phyloP scores from a whole-genome alignment of 2,797 vertebrate species.

The Ambastaia sidthimunki region DNA sequence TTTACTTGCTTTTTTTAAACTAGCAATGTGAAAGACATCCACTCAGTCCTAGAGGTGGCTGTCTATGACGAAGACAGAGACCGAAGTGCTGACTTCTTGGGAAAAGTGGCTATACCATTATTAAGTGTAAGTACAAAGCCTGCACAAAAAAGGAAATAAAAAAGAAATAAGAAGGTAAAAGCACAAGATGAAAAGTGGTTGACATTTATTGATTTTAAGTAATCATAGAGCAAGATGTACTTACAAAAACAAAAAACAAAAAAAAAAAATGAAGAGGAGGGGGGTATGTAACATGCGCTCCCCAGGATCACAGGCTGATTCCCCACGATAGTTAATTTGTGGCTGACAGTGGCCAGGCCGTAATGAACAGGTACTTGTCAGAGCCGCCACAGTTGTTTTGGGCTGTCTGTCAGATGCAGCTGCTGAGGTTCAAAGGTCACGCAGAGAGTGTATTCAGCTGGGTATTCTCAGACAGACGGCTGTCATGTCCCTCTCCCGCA shows the following conservation, averaged over 20 bases:
- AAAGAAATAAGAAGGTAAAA: background rate
- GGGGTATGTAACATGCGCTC: conserved; percentile 73
- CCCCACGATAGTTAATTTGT: conserved; percentile 99
- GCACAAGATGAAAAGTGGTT: conserved; percentile 25
- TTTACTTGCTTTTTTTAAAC: conserved; percentile 54
- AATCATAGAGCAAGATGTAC: conserved; percentile 76
- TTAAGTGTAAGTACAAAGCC: conserved; percentile 89
- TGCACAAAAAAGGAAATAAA: background rate
- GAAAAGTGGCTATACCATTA: conserved; percentile 95
- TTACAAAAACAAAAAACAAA: conserved; percentile 62
- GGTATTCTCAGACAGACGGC: conserved; percentile 98
- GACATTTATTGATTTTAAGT: conserved; percentile 63
- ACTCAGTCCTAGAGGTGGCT: conserved; percentile 95
- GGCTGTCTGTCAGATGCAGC: conserved; percentile 99
- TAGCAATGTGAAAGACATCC: conserved; percentile 98
- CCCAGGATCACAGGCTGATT: conserved; percentile 81
- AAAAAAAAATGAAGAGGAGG: conserved; percentile 64
- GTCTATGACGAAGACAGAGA: conserved; percentile 97
- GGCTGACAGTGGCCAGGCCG: conserved; percentile 94
- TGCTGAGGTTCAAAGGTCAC: conserved; percentile 98
- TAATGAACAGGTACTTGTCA: conserved; percentile 99
- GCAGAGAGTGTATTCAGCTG: conserved; percentile 94
- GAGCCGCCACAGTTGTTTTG: conserved; percentile 99
- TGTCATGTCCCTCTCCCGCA: conserved; percentile 99
- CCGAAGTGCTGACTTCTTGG: conserved; percentile 95